phyloP scores from a whole-genome alignment of 53 echinoderm and acorn worm genomes.

The Holothuria leucospilota region DNA sequence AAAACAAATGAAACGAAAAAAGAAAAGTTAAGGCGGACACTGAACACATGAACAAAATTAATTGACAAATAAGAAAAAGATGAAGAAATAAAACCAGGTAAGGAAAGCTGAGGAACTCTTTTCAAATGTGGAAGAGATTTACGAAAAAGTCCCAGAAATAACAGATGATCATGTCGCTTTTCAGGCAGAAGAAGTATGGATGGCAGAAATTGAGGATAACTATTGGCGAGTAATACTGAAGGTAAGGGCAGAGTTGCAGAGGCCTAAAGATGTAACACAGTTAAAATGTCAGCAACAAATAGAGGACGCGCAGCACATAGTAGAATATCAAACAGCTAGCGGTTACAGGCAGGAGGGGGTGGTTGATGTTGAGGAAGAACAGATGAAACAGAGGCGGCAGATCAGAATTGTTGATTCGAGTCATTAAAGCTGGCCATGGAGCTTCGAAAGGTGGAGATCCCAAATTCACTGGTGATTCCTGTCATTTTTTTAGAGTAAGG shows the following conservation, averaged over 20 bases:
- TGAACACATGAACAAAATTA: background rate
- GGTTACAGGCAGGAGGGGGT: too few relatives aligned
- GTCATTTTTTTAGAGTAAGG: too few relatives aligned
- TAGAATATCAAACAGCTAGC: too few relatives aligned
- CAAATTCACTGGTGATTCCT: too few relatives aligned
- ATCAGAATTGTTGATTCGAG: too few relatives aligned
- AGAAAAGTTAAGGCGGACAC: conserved; percentile 17
- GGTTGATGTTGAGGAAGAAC: too few relatives aligned
- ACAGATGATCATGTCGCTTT: background rate
- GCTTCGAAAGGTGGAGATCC: too few relatives aligned
- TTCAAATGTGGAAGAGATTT: conserved; percentile 13
- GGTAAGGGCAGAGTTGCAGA: background rate
- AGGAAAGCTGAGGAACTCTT: conserved; percentile 33
- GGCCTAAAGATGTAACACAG: background rate
- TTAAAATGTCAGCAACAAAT: background rate
- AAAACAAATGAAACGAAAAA: background rate
- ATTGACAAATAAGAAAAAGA: background rate
- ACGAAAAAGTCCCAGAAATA: background rate
- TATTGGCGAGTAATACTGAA: background rate
- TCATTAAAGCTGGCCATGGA: too few relatives aligned
- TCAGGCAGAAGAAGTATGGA: conserved; percentile 11
- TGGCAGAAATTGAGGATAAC: conserved; percentile 11
- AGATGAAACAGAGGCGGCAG: too few relatives aligned
- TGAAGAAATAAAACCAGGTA: background rate
- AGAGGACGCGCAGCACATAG: background rate